Base-by-base conservation (phyloP, 2,888 invertebrate genomes). In the Rotaria socialis region DNA sequence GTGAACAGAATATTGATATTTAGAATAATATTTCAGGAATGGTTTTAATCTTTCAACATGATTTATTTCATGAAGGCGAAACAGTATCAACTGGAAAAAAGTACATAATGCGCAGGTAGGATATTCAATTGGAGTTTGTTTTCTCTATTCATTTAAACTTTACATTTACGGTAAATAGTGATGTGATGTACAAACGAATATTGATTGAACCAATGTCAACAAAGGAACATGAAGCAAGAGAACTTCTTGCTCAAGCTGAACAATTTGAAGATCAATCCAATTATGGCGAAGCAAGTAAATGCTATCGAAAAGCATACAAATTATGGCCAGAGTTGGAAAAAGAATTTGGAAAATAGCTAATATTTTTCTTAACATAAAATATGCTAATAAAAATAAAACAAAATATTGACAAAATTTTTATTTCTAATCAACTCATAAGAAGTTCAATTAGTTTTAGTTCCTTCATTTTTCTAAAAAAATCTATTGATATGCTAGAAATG, bases 11-110 rank as follows among this genome's bases (percentile, higher is more conserved):
- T 55, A 22, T 22, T 55, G 16, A 55, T 8, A 50, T 11, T 50
- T 50, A 55, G 5, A 55, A 55, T 22, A 55, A 27, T 60, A 11
- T 60, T 27, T 35, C 5, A 67, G 67, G 67, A 67, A 67, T 67
- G 67, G 67, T 67, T 67, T 41, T 67, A 67, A 67, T 67, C 6
- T 67, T 67, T 67, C 35, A 67, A 67, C 67, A 67, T 67, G 35
- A 67, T n/a, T 16, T 67, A 4, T 41, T 14, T 67, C 67, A 67
- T 41, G 67, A 67, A 67, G 67, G 67, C 35, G 67, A 67, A 35
- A 19, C 35, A 0, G 4, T 67, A 67, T 3, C 35, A 35, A 67
- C 67, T 16, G 67, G 67, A 4, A 67, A 67, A 7, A 67, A 67
- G 19, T 67, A 67, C 19, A 67, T 67, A 2, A 67, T 67, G 67